Base-by-base conservation (phyloP, 2,113 vertebrate genomes). In the Arenaria interpres region DNA sequence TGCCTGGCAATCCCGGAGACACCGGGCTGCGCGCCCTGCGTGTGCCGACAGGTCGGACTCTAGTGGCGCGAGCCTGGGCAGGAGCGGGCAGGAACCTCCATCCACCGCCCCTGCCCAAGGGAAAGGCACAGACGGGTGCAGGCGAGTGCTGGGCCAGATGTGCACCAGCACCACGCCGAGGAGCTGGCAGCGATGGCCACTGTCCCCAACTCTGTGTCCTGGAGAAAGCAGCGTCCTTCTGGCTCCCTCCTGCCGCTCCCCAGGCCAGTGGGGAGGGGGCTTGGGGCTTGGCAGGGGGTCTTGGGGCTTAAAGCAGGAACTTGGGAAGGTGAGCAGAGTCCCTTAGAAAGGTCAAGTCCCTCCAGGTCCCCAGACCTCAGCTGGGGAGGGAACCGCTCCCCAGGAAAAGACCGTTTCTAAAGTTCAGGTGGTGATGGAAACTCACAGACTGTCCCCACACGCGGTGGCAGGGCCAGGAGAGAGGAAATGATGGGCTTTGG, bases 391-490 rank as follows among this genome's bases (percentile, higher is more conserved):
- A 82, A 12, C 7, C 1, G 5, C 59, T 59, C 32, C 32, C 1
- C 0, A 35, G 24, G 27, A 68, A 69, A 6, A 5, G 41, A 54
- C n/a, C 1, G 1, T 24, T 66, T 53, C 21, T 13, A 0, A 48
- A 35, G 43, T 16, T 14, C 32, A 22, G 53, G 21, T 5, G 60
- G 24, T 5, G 79, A 41, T 24, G 56, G 59, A 32, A 64, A 74
- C 17, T 9, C n/a, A 1, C 0, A 1, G 35, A 16, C 15, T 53
- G 8, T 1, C 11, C 12, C 46, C 39, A n/a, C 5, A 5, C 0
- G 0, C 1, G 4, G 8, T 3, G 10, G n/a, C 28, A 10, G 15
- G 33, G 41, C 4, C 6, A 88, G 54, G 21, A 68, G 20, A 50
- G 20, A 59, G 60, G 37, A 87, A 22, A 32, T 5, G 56, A 32